Evolutionary conservation across 1,140 invertebrate species (phyloP).

Genomic region (Theocolax elegans): DNA sequence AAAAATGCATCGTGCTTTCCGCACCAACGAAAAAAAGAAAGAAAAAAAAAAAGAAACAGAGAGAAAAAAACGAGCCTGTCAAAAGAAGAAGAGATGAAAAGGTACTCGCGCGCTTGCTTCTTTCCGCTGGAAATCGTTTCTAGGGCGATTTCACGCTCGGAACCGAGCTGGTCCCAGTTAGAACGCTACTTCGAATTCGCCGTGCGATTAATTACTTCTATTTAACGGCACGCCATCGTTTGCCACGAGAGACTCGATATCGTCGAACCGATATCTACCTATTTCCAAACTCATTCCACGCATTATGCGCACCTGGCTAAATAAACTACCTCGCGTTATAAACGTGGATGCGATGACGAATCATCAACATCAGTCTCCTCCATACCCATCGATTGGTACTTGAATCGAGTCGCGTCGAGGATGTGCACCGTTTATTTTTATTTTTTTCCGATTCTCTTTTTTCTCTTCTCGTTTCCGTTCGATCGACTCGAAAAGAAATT

Average conservation of each 20-base stretch:
- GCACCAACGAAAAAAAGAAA: not conserved
- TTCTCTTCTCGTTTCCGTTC: too few relatives aligned
- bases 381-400: not conserved
- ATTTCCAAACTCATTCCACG: not conserved
- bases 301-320: not conserved
- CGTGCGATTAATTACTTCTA: conserved; percentile 15
- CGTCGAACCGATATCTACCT: too few relatives aligned
- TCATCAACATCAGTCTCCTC: not conserved
- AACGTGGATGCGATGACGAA: not conserved
- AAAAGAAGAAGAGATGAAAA: not conserved
- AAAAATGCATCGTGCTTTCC: conserved; percentile 13
- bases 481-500: too few relatives aligned
- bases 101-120: not conserved
- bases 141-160: not conserved
- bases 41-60: not conserved
- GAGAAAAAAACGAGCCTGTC: not conserved
- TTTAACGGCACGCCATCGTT: conserved; percentile 1
- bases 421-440: not conserved
- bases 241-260: not conserved
- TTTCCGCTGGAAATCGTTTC: not conserved
- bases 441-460: too few relatives aligned
- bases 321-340: not conserved
- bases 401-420: not conserved
- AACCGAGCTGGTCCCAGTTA: not conserved
- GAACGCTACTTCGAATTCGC: not conserved